Conservation (phyloP, 2,888 invertebrate species). For the Mesochorus sp. region DNA sequence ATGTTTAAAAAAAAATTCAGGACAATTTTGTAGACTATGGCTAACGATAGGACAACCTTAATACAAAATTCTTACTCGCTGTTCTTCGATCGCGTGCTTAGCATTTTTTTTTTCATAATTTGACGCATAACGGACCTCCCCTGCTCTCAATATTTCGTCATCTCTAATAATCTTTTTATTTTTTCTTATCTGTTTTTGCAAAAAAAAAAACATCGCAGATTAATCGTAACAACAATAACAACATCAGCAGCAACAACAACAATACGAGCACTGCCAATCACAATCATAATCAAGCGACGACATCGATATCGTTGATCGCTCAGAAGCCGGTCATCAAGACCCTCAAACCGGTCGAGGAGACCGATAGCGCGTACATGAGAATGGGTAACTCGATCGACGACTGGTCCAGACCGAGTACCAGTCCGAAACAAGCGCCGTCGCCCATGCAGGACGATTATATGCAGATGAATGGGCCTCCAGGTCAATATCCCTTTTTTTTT, state of each 20-base stretch:
- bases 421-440: slow-evolving; percentile 81
- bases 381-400: slow-evolving; percentile 78
- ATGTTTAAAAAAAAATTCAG: too few relatives aligned
- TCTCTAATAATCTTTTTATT: too few relatives aligned
- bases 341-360: slow-evolving; percentile 80
- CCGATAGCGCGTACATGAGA: slow-evolving; percentile 79
- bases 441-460: slow-evolving; percentile 80
- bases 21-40: too few relatives aligned
- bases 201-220: too few relatives aligned
- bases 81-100: too few relatives aligned
- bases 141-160: too few relatives aligned
- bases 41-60: too few relatives aligned
- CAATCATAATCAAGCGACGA: slow-evolving; percentile 76
- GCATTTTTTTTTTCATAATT: too few relatives aligned
- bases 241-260: slow-evolving; percentile 75
- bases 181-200: too few relatives aligned
- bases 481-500: slow-evolving; percentile 56
- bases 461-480: slow-evolving; percentile 81
- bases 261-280: slow-evolving; percentile 81
- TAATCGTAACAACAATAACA: too few relatives aligned
- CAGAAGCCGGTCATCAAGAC: slow-evolving; percentile 78
- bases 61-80: background rate
- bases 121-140: too few relatives aligned
- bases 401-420: slow-evolving; percentile 76
- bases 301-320: slow-evolving; percentile 65